Evolutionary conservation across 1,140 invertebrate species (phyloP), one percentile per base, ranked within the genome.

Genomic region (Whitmania pigra): DNA sequence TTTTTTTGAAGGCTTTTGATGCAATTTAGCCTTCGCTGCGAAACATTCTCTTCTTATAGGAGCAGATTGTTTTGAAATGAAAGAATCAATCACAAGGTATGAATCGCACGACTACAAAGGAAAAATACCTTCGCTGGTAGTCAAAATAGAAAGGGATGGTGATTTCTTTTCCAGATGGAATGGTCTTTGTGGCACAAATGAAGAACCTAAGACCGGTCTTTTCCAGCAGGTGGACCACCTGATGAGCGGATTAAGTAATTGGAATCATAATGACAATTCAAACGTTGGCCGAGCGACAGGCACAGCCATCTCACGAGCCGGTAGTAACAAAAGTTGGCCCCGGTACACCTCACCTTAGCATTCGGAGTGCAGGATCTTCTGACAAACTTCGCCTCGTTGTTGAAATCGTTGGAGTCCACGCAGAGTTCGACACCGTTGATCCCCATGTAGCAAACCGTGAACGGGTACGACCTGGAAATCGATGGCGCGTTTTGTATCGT

Each of bases 381-480:
- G 0, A 94, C 88, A 81, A 94, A 96, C 72, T 93, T 85, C 0
- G 93, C 92, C 78, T 92, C 90, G 80, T 94, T 96, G 0, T 93
- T 93, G 78, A 93, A 95, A 0, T 90, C 90, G 75, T 90, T 86
- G 9, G 92, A 91, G 79, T 96, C 94, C 18, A 96, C 90, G 80
- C 92, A 94, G 29, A 91, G 86, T 74, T 89, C 88, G 22, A 88
- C 86, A 53, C 85, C 87, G 77, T 92, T 90, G 0, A 90, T 88
- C 74, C 94, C 81, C 74, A 88, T 87, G 79, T 95, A 94, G 79
- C 94, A 93, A 80, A 95, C 90, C 17, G 94, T 87, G 82, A 90
- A 94, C 27, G 90, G 91, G 4, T 90, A 89, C 6, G 89, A 88
- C 74, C 88, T 78, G 75, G 31, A 71, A 20, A 54, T 20, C 11